A percentile compares a stretch with the other conserved stretches of the same genome.
These are phyloP conservation scores for Dipodomys spectabilis DNA, from an alignment of 2,113 vertebrate genomes.

Conservation along the genomic window DNA sequence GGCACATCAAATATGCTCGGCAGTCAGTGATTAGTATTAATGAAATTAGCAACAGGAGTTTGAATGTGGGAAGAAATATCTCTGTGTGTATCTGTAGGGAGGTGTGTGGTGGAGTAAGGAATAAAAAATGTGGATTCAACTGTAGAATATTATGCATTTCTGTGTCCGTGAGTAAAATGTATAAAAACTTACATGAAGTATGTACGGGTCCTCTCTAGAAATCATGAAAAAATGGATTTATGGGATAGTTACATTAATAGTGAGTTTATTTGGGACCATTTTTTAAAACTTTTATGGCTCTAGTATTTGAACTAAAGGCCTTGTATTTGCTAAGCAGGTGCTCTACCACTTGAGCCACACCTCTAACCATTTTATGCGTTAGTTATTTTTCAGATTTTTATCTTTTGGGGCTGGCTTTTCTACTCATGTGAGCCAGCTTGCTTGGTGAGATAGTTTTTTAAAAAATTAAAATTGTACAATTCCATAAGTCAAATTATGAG, in stretches of 20 bases:
- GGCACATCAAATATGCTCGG: not conserved
- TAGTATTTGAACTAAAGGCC: too few species aligned
- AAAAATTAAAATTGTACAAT: too few species aligned
- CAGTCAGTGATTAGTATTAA: not conserved
- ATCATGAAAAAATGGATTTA: not conserved
- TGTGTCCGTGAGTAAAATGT: not conserved
- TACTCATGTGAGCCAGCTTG: too few species aligned
- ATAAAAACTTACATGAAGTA: not conserved
- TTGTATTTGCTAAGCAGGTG: too few species aligned
- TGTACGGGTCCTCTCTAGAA: not conserved
- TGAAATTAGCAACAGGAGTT: not conserved
- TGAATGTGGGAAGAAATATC: not conserved
- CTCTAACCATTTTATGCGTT: too few species aligned
- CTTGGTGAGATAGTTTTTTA: too few species aligned
- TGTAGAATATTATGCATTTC: not conserved
- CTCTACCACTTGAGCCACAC: too few species aligned
- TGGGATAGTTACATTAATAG: not conserved
- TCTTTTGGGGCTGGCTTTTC: too few species aligned
- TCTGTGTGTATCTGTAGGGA: not conserved
- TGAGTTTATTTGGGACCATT: not conserved
- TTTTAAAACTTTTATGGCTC: not conserved
- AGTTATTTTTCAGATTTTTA: too few species aligned
- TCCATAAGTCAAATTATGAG: too few species aligned
- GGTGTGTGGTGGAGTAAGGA: not conserved
- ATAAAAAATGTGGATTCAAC: not conserved